These are phyloP conservation scores for Sternotherus odoratus DNA, from an alignment of 2,797 vertebrate genomes.

Conservation along the genomic window DNA sequence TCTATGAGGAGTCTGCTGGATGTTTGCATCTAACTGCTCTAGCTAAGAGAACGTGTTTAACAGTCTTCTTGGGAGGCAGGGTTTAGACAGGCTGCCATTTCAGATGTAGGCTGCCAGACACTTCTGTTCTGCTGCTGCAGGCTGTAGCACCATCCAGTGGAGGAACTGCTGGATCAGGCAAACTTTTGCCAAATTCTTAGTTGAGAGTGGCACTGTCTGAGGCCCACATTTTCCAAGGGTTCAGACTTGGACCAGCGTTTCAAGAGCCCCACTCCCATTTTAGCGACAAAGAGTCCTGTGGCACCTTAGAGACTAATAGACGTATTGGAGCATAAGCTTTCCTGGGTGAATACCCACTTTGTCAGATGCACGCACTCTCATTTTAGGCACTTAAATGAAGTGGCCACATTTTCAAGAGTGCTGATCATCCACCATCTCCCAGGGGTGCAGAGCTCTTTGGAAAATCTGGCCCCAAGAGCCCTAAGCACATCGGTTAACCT, in stretches of 20 bases:
- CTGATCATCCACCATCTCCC: too few species aligned
- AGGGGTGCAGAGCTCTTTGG: too few species aligned
- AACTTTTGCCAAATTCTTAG: neutral
- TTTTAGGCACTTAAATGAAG: neutral
- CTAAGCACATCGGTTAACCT: too few species aligned
- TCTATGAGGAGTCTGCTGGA: neutral
- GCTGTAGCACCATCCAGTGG: neutral
- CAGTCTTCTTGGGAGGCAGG: neutral
- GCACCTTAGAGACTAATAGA: too few species aligned
- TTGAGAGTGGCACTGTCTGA: neutral
- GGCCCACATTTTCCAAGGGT: neutral
- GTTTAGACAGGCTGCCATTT: too few species aligned
- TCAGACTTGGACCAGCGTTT: neutral
- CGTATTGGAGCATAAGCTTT: too few species aligned
- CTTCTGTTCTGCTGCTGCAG: neutral
- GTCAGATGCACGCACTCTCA: neutral
- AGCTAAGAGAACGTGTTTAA: neutral
- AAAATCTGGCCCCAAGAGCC: too few species aligned
- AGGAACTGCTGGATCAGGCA: neutral
- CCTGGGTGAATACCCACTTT: too few species aligned
- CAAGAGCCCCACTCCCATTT: neutral
- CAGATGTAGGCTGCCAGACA: neutral
- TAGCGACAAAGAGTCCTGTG: too few species aligned
- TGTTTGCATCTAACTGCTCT: too few species aligned
- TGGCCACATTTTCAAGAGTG: too few species aligned